Base-by-base conservation (phyloP, 2,797 vertebrate genomes). In the Euthynnus affinis region DNA sequence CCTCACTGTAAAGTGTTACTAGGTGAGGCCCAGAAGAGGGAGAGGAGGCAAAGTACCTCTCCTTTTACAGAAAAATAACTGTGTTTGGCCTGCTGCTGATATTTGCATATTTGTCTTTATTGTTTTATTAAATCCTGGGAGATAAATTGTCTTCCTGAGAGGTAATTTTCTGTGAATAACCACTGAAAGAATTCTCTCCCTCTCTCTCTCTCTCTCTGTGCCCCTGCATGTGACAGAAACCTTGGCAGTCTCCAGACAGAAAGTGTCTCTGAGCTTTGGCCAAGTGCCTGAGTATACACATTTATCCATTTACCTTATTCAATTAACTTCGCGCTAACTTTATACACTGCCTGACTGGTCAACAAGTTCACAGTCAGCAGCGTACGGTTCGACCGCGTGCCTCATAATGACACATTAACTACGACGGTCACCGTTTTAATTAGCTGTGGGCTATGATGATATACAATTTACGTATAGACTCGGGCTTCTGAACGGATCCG, bases 401-500 rank as follows among this genome's bases (percentile, higher is more conserved):
- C 73, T 60, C 17, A 6, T 74, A 71, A 84, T 46, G 42, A 82
- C 40, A 18, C 68, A 22, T 75, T 68, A 56, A 73, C 56, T 5
- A 25, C 13, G 58, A 0, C 0, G 25, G 69, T 61, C 70, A 40
- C 52, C 23, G 52, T 32, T 67, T 71, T 55, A 80, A 83, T 81
- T 57, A 74, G 34, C 60, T 12, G 32, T 42, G 20, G 20, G 34
- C 22, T 49, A 17, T 52, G 68, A 72, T 71, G 72, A 84, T 76
- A 62, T 61, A 62, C 40, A 63, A 46, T 79, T 79, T 83, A 74
- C 59, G 62, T 71, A 78, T 46, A 49, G 61, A 69, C 15, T 2
- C n/a, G 40, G 23, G 20, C 65, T 66, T 20, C 20, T 8, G 68
- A 42, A 23, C 44, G 52, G 59, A 75, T 63, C 56, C 42, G 34